phyloP scores from a whole-genome alignment of 2,797 vertebrate genomes.

The Lithobates sylvaticus region DNA sequence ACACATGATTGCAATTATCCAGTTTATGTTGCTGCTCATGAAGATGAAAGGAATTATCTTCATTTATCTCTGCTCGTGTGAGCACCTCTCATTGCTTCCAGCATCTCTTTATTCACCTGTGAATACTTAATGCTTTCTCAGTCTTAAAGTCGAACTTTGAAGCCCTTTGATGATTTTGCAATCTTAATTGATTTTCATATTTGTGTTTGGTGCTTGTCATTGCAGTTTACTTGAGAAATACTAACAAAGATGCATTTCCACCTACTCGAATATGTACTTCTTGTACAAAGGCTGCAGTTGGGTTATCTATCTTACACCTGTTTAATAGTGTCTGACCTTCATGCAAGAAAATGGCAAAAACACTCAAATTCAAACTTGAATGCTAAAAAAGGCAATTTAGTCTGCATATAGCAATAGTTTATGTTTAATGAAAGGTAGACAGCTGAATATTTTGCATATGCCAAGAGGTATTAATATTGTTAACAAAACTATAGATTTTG shows the following conservation, averaged over 20 bases:
- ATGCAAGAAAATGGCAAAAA: background rate
- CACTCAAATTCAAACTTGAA: too few species aligned
- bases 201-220: slow-evolving; percentile 36
- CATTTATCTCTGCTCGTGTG: slow-evolving; percentile 55
- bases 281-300: background rate
- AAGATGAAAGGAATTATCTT: slow-evolving; percentile 63
- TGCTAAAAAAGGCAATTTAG: too few species aligned
- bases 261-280: slow-evolving; percentile 31
- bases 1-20: slow-evolving; percentile 60
- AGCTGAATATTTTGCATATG: too few species aligned
- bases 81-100: slow-evolving; percentile 59
- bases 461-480: too few species aligned
- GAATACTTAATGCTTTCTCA: slow-evolving; percentile 60
- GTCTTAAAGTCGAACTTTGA: slow-evolving; percentile 56
- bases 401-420: too few species aligned
- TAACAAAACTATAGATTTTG: too few species aligned
- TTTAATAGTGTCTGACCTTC: background rate
- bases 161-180: slow-evolving; percentile 59
- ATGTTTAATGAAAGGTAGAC: too few species aligned
- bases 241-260: slow-evolving; percentile 13
- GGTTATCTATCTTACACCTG: slow-evolving; percentile 6
- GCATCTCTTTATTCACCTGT: slow-evolving; percentile 58
- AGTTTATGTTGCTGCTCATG: slow-evolving; percentile 55
- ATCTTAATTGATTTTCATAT: slow-evolving; percentile 60
- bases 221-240: slow-evolving; percentile 39